phyloP scores from a whole-genome alignment of 2,797 vertebrate species.

The Leontocebus nigricollis region DNA sequence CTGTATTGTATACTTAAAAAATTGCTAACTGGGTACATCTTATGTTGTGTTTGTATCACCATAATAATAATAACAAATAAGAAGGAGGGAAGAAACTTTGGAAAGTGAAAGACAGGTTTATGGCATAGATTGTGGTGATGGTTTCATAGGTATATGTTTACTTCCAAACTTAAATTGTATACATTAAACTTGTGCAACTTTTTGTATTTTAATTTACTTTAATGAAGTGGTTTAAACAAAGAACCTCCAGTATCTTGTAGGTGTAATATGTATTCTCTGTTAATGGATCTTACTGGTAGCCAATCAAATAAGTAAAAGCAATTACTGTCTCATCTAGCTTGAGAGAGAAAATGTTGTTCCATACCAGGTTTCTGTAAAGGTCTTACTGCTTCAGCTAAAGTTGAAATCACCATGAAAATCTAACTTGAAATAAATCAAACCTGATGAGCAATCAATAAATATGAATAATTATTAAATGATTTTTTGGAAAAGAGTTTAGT shows the following conservation, averaged over 20 bases:
- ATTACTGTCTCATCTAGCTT: background rate
- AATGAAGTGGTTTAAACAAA: background rate
- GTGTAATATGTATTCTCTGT: slow-evolving; percentile 12
- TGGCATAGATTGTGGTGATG: background rate
- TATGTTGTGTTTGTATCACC: background rate
- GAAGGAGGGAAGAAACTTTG: background rate
- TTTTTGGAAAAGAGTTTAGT: background rate
- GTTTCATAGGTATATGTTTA: background rate
- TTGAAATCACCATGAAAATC: background rate
- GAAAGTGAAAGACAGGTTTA: background rate
- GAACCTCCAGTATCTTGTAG: background rate
- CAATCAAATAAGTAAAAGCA: slow-evolving; percentile 22
- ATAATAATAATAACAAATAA: background rate
- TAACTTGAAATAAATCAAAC: background rate
- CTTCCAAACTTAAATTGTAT: background rate
- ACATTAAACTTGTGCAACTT: background rate
- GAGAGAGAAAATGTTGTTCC: background rate
- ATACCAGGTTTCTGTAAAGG: background rate
- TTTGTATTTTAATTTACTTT: background rate
- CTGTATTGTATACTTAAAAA: background rate
- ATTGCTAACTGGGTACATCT: background rate
- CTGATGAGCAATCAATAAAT: background rate
- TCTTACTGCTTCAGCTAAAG: background rate
- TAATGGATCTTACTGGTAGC: background rate
- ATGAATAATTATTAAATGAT: slow-evolving; percentile 6